These are phyloP conservation scores for Dermolepida albohirtum DNA, from an alignment of 2,888 invertebrate species.

Conservation along the genomic window DNA sequence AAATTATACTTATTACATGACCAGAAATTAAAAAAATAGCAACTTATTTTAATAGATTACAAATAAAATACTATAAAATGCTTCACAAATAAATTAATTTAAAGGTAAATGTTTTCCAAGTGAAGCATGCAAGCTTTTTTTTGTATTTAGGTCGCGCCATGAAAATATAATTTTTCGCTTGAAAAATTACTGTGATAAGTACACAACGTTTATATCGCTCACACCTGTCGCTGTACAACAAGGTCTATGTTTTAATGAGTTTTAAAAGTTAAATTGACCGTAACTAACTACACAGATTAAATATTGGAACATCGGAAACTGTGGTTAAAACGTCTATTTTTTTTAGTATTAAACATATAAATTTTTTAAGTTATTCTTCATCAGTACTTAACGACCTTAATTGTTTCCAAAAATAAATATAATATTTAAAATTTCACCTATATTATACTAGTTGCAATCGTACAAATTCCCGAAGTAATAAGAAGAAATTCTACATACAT, in stretches of 20 bases:
- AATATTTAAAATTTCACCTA: too few species aligned
- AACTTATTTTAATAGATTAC: neutral
- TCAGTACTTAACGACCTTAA: too few species aligned
- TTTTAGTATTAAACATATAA: neutral
- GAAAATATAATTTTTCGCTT: constrained; percentile 35
- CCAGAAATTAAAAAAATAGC: too few species aligned
- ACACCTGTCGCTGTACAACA: constrained; percentile 16
- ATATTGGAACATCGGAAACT: constrained; percentile 27
- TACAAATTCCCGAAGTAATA: too few species aligned
- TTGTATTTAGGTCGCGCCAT: constrained; percentile 17
- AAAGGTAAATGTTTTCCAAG: constrained; percentile 24
- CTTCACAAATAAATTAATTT: constrained; percentile 13
- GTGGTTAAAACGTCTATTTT: constrained; percentile 10
- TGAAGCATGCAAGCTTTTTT: constrained; percentile 20
- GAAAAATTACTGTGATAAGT: constrained; percentile 33
- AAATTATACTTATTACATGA: too few species aligned
- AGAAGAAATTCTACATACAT: too few species aligned
- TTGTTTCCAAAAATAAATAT: too few species aligned
- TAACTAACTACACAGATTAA: constrained; percentile 29
- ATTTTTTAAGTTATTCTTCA: neutral
- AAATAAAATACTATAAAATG: constrained; percentile 15
- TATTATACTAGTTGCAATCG: too few species aligned
- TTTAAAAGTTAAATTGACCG: constrained; percentile 35
- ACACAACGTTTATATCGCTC: constrained; percentile 15
- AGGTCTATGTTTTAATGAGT: constrained; percentile 30